Evolutionary conservation across 2,797 vertebrate species (phyloP).

Genomic region (Argyrosomus regius): DNA sequence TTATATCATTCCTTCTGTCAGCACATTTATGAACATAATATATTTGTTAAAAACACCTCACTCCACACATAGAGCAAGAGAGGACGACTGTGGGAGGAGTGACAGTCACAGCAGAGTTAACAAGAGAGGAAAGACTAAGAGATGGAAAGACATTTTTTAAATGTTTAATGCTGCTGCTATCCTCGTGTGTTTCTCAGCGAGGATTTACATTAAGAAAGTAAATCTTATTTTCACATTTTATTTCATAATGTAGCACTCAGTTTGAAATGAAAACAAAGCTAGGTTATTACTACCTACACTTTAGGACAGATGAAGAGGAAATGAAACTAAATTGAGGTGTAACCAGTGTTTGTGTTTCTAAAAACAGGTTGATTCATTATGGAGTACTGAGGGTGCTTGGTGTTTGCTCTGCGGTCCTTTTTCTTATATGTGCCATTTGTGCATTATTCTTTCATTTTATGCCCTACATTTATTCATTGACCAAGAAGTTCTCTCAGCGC

Average conservation of each 20-base stretch:
- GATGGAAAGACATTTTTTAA: constrained; percentile 2
- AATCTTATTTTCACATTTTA: background rate
- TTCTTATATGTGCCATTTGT: background rate
- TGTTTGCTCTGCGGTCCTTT: background rate
- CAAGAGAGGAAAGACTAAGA: constrained; percentile 4
- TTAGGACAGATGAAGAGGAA: background rate
- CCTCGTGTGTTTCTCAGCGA: constrained; percentile 2
- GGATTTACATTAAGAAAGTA: background rate
- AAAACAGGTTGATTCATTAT: constrained; percentile 25
- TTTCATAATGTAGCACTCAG: background rate
- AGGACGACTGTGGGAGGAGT: constrained; percentile 46
- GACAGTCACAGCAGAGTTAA: constrained; percentile 36
- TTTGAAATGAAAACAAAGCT: constrained; percentile 1
- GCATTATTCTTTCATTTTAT: constrained; percentile 42
- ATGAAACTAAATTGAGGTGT: background rate
- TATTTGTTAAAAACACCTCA: constrained; percentile 46
- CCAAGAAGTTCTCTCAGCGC: constrained; percentile 16
- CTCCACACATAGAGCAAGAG: constrained; percentile 4
- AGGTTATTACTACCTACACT: background rate
- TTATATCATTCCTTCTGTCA: constrained; percentile 18
- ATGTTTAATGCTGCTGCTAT: constrained; percentile 17
- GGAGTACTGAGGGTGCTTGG: constrained; percentile 1
- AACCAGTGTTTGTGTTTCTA: constrained; percentile 15
- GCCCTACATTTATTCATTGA: constrained; percentile 8
- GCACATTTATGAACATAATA: constrained; percentile 29